Evolutionary conservation across 2,113 vertebrate genomes (phyloP).

Genomic region (Promerops cafer): DNA sequence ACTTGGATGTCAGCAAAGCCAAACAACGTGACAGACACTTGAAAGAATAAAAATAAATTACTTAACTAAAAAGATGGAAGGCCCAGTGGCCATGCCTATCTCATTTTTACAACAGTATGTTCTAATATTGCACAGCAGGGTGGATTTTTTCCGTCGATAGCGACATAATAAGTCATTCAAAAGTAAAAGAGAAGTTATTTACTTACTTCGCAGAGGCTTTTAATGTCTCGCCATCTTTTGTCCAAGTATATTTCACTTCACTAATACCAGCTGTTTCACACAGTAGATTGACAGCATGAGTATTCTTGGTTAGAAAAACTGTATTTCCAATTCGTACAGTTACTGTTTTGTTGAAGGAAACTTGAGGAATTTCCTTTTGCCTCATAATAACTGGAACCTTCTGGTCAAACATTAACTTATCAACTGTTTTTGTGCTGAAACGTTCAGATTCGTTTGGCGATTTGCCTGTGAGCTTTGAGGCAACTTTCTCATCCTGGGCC

Average conservation of each 20-base stretch:
- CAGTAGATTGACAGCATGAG: constrained; percentile 69
- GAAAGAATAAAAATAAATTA: neutral
- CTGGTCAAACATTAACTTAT: constrained; percentile 37
- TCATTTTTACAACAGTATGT: neutral
- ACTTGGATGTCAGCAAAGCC: neutral
- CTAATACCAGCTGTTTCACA: constrained; percentile 68
- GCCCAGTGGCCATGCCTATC: neutral
- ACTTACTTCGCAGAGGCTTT: constrained; percentile 78
- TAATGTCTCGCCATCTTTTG: constrained; percentile 78
- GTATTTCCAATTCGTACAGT: constrained; percentile 74
- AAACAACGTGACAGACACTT: neutral
- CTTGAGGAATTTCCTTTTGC: constrained; percentile 55
- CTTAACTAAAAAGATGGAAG: neutral
- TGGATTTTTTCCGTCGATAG: neutral
- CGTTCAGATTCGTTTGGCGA: constrained; percentile 61
- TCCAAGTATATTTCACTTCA: constrained; percentile 78
- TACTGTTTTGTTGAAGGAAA: constrained; percentile 79
- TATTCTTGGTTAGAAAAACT: constrained; percentile 77
- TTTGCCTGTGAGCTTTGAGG: constrained; percentile 43
- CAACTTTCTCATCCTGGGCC: constrained; percentile 14
- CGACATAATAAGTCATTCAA: neutral
- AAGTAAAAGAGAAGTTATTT: neutral
- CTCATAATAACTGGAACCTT: constrained; percentile 70
- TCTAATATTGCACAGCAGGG: neutral
- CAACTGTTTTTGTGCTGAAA: neutral